Base-by-base conservation (phyloP, 2,113 vertebrate species). In the Prunella himalayana region DNA sequence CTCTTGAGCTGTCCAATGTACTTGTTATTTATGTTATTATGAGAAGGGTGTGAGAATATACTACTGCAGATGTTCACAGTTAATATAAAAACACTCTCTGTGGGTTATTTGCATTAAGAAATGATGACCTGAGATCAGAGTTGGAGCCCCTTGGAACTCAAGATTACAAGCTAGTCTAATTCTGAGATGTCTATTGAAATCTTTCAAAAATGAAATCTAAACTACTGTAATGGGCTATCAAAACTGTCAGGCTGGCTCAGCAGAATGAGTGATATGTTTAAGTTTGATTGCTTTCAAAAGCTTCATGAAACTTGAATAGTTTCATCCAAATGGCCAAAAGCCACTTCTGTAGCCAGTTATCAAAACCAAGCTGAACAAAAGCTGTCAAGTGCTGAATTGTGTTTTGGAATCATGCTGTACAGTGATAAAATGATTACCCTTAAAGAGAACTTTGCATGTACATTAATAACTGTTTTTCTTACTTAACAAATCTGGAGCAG, bases 171-270 rank as follows among this genome's bases (percentile, higher is more conserved):
- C 91, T 90, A 93, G 77, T n/a, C 56, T 94, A 79, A 91, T 92
- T 96, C 94, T 91, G 96, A 97, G 90, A 96, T 95, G 97, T 97
- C 97, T 95, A 84, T 69, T 91, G 78, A 95, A 97, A 98, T 97
- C 80, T 97, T 95, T 94, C 66, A 94, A 47, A 97, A 97, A 88
- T 89, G 60, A 97, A 97, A 97, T 95, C 81, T 97, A 96, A 98
- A 90, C 94, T 82, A 79, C 61, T 87, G 83, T 98, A 98, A 98
- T 97, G 87, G 87, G n/a, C 96, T 96, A 97, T 98, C 97, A 92
- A 88, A 97, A 94, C 95, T 97, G 97, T 96, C 97, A 97, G 44
- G 49, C 86, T 91, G 87, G 86, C 77, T 97, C 64, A 98, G 85
- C 88, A 92, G 54, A 91, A 56, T 97, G 95, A 97, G 70, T 96